Evolutionary conservation across 2,888 invertebrate genomes (phyloP), one percentile per base, ranked within the genome.

Genomic region (Hyposoter didymator): DNA sequence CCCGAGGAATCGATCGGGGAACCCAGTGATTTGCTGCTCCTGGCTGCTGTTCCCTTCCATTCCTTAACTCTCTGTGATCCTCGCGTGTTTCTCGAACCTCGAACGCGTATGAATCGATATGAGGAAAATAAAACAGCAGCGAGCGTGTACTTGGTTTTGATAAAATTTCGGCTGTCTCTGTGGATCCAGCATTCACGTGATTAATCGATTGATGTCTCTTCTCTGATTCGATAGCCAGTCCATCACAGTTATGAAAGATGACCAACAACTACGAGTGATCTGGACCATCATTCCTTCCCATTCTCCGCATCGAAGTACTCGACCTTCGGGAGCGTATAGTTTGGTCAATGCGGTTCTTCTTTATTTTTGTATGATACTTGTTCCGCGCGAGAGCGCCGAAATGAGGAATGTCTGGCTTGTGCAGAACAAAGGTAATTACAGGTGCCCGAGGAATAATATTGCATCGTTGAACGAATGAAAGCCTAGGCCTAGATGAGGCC

Each of bases 381-480:
- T 52, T 45, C 22, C 28, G 70, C 6, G 59, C 49, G 64, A 35
- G 43, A 72, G 55, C 82, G 49, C 52, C 45, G 78, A 72, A 79
- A 35, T 69, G 70, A 74, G 59, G 89, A 88, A 86, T 88, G 85
- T 89, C 87, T 84, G 82, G 82, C 83, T 86, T 89, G 88, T 85
- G 89, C 88, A 87, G 90, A 89, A 91, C 91, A 91, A 92, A 93
- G 90, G 90, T 92, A 93, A 93, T 93, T 93, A 93, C 92, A 90
- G 90, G 88, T 92, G 91, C 90, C 92, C 90, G 80, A 78, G 72
- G 55, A 62, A 82, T 69, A 62, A 82, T 69, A 66, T 73, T 64
- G 64, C 47, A 80, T 52, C 59, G 69, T 45, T 70, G 17, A 39
- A 88, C 90, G 84, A 87, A 67, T 72, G 73, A 64, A 81, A 82